A percentile compares a stretch with the other conserved stretches of the same genome.
Conservation (phyloP, 2,113 vertebrate genomes). For the Alethe castanea region DNA sequence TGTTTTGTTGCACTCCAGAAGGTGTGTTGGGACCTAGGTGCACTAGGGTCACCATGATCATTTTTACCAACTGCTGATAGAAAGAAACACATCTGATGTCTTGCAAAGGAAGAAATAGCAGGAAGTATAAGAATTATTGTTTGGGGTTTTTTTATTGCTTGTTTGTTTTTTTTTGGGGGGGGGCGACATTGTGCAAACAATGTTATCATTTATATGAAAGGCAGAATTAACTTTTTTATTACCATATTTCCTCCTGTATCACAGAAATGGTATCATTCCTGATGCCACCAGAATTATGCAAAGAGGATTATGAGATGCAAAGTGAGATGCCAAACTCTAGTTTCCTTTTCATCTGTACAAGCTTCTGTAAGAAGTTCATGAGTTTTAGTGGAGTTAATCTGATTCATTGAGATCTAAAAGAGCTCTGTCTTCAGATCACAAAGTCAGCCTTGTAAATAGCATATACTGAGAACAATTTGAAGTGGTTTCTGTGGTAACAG, state of each 20-base stretch:
- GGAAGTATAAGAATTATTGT: neutral
- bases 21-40: rapidly evolving
- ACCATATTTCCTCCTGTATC: neutral
- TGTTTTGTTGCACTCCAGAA: neutral
- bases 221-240: neutral
- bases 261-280: neutral
- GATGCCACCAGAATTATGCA: neutral
- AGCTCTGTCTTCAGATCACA: neutral
- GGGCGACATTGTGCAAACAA: rapidly evolving
- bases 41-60: neutral
- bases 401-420: neutral
- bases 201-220: neutral
- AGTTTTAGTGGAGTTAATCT: neutral
- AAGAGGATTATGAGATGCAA: neutral
- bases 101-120: neutral
- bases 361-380: neutral
- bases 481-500: neutral
- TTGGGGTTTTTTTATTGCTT: neutral
- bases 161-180: no score
- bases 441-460: neutral
- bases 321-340: neutral
- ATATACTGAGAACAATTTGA: neutral
- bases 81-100: rapidly evolving
- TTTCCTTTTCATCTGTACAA: neutral
- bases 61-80: neutral